phyloP scores from a whole-genome alignment of 2,113 vertebrate genomes.

The Okapia johnstoni region DNA sequence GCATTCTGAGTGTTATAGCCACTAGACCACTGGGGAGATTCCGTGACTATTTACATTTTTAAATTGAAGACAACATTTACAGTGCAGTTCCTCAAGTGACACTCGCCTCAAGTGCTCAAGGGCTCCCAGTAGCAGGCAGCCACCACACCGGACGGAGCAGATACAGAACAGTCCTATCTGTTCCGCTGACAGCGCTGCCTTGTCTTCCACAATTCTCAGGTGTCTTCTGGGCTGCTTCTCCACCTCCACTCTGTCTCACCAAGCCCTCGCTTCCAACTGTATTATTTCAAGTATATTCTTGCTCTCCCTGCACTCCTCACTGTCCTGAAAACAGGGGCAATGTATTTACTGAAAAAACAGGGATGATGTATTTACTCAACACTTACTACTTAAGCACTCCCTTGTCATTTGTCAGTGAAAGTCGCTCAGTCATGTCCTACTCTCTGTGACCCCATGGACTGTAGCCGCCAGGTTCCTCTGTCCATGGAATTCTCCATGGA shows the following conservation, averaged over 20 bases:
- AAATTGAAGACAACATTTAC: neutral
- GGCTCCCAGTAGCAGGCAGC: neutral
- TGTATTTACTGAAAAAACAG: neutral
- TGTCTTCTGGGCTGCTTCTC: neutral
- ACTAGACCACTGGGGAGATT: neutral
- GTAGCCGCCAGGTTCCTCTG: neutral
- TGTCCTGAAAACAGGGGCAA: neutral
- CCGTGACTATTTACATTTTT: neutral
- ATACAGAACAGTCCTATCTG: neutral
- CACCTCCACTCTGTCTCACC: neutral
- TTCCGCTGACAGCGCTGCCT: neutral
- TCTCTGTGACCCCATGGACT: neutral
- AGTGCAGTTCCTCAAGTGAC: neutral
- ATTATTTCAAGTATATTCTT: neutral
- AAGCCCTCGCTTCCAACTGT: neutral
- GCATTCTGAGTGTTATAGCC: neutral
- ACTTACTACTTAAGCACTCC: neutral
- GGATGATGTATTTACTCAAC: neutral
- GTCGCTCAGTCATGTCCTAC: neutral
- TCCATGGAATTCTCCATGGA: neutral
- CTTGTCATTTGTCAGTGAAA: neutral
- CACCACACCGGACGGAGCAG: rapidly evolving
- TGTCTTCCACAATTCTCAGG: neutral
- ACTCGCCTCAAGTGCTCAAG: neutral
- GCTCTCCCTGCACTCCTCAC: neutral